Base-by-base conservation (phyloP, 2,797 vertebrate genomes). In the Melanogrammus aeglefinus region DNA sequence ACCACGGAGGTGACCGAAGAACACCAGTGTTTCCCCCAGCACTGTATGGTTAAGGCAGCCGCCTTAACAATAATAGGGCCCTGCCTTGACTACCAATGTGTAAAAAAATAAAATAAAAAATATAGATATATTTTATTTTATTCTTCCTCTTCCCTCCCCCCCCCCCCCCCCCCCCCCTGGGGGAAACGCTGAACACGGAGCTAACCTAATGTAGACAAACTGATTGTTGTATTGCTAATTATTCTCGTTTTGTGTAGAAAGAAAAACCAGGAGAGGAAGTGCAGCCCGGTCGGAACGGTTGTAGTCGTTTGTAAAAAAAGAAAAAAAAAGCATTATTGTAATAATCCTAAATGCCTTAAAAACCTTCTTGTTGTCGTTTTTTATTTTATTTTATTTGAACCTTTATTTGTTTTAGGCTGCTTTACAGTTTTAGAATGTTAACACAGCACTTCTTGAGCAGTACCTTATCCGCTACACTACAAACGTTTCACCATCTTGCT, bases 291-390 rank as follows among this genome's bases (percentile, higher is more conserved):
- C 83, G 74, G 2, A 16, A 16, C 14, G 27, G 86, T 85, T 82
- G 87, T 91, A 83, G 82, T 87, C 76, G 86, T 89, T 87, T 88
- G 57, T 63, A 63, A 63, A 63, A 63, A n/a, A 63, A 41, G 2
- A 8, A 8, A 69, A 88, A 81, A 84, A 78, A 86, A 88, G 88
- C 91, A 88, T 91, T 87, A 90, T 89, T 81, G 80, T 86, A 86
- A 90, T 91, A 89, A 90, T 91, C 88, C 85, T 84, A 80, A 87
- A 92, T 88, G 91, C 91, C 92, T 93, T 92, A 92, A 91, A 86
- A 85, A 86, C 90, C 90, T 91, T 84, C 87, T 84, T 79, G 78
- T 71, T 76, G 79, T 77, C 81, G 78, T 82, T 83, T 82, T 63
- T 13, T 66, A 24, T 63, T 13, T 66, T 24, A 2, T 38, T 18